These are phyloP conservation scores for Dorcus hopei DNA, from an alignment of 2,888 invertebrate genomes.

Conservation along the genomic window DNA sequence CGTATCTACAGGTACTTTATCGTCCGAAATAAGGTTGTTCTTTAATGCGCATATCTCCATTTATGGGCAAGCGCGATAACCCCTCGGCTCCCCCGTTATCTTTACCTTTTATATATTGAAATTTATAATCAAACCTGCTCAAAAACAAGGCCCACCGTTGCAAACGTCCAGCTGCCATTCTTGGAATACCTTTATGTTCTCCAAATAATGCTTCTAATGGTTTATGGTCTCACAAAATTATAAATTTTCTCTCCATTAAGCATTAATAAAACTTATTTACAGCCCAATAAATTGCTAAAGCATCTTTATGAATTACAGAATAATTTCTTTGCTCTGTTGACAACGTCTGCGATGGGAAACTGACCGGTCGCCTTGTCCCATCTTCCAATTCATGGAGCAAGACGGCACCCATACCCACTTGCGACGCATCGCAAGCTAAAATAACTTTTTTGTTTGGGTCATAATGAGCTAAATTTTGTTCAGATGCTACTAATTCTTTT, in stretches of 20 bases:
- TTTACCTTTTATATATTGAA: conserved; percentile 17
- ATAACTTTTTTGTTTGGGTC: conserved; percentile 12
- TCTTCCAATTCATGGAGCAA: conserved; percentile 28
- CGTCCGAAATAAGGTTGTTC: background rate
- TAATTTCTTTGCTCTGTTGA: conserved; percentile 34
- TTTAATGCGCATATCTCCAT: background rate
- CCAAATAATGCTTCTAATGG: conserved; percentile 34
- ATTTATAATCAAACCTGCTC: conserved; percentile 19
- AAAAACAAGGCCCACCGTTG: conserved; percentile 34
- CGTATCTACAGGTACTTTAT: conserved; percentile 7
- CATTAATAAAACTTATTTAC: conserved; percentile 37
- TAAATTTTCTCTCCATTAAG: conserved; percentile 34
- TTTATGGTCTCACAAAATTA: conserved; percentile 35
- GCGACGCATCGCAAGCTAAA: conserved; percentile 28
- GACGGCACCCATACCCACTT: conserved; percentile 30
- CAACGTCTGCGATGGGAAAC: conserved; percentile 31
- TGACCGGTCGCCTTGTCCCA: conserved; percentile 22
- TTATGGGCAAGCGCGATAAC: conserved; percentile 16
- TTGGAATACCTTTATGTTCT: conserved; percentile 34
- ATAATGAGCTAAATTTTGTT: background rate
- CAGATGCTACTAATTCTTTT: background rate
- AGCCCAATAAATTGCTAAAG: conserved; percentile 37
- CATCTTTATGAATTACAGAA: conserved; percentile 35
- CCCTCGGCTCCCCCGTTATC: conserved; percentile 14
- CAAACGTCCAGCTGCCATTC: conserved; percentile 37